Evolutionary conservation across 2,797 vertebrate species (phyloP), one percentile per base, ranked within the genome.

Genomic region (Phrynocephalus guinanensis): DNA sequence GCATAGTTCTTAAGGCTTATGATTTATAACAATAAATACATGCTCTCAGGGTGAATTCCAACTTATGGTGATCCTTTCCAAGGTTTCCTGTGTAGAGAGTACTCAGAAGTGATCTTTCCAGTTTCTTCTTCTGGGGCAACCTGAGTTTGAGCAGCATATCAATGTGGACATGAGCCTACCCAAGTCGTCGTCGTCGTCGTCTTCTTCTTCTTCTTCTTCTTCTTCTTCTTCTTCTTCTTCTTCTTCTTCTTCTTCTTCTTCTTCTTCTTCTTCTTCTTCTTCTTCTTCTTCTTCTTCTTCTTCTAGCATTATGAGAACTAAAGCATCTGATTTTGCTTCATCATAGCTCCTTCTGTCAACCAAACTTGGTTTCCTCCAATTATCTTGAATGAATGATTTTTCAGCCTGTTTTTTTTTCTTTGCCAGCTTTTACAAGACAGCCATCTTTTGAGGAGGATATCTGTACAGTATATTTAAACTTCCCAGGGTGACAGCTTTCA

Each of bases 291-390:
- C 33, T 13, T 30, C 52, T 26, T 60, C 6, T 48, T 82, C 66
- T 24, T 60, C 33, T 33, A 33, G 33, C 33, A 6, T 79, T 3
- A 79, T 1, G 78, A 38, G 18, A 38, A 75, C 26, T 66, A 22
- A 63, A 50, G 28, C 38, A 66, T 48, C 16, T 66, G 28, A 9
- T 85, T 76, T 75, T 30, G 18, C 38, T 44, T 76, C 67, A 7
- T 52, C 38, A 67, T 11, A 76, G 56, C n/a, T 66, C 28, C 56
- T 72, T 26, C 20, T 76, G 56, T 7, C 24, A 71, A 18, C 26
- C 52, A n/a, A 38, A 82, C 73, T 85, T 26, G 72, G 10, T 85
- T 77, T 85, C 50, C 76, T 48, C 38, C 73, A 44, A 76, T 33
- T 66, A 26, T 60, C 22, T 1, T 71, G 56, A 75, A 33, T 63